Evolutionary conservation across 1,140 invertebrate species (phyloP).

Genomic region (Panagrolaimus sp.): DNA sequence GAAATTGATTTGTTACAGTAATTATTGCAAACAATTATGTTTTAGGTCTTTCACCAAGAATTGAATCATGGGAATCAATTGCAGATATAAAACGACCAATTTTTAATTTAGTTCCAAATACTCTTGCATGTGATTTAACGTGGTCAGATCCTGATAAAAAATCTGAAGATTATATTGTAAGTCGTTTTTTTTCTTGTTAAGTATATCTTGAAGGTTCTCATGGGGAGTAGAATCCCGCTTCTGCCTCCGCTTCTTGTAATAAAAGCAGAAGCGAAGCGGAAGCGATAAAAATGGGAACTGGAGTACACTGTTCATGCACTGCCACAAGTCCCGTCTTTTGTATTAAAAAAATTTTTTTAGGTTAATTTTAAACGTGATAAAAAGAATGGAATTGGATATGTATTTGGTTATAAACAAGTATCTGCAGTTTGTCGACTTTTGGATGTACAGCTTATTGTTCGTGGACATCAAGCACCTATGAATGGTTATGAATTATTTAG

Average conservation of each 20-base stretch:
- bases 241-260: no score
- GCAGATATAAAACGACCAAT: constrained; percentile 15
- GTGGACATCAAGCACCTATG: constrained; percentile 29
- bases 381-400: constrained; percentile 20
- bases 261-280: no score
- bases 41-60: constrained; percentile 11
- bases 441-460: constrained; percentile 23
- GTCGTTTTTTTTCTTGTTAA: background rate
- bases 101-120: background rate
- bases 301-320: no score
- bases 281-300: no score
- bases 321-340: no score
- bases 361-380: constrained; percentile 22
- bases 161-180: constrained; percentile 5
- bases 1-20: no score
- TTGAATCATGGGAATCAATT: constrained; percentile 17
- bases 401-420: constrained; percentile 23
- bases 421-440: constrained; percentile 1
- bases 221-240: no score
- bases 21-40: no score
- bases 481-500: constrained; percentile 17
- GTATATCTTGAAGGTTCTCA: background rate
- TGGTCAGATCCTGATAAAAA: constrained; percentile 22
- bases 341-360: no score
- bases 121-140: constrained; percentile 18